Base-by-base conservation (phyloP, 2,888 invertebrate species). In the Lomographa bimaculata region DNA sequence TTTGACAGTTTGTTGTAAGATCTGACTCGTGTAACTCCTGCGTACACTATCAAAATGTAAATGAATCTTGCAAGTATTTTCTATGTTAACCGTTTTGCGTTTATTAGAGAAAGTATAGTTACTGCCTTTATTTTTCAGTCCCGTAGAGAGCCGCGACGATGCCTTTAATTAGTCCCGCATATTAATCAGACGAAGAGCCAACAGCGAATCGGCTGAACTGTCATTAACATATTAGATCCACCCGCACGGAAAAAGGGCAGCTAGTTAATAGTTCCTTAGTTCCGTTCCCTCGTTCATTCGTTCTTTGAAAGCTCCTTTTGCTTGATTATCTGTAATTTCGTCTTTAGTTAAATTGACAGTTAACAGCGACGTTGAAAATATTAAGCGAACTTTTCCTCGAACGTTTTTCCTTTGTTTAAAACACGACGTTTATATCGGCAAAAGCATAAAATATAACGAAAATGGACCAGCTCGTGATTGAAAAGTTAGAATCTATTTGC, bases 141-240 rank as follows among this genome's bases (percentile, higher is more conserved):
- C n/a, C n/a, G n/a, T n/a, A n/a, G 30, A 42, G 46, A 35, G 45
- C 43, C 50, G 45, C 46, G 29, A 46, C 53, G 45, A 55, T 54
- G 55, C 63, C 61, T 60, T 66, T 72, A 71, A 72, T 73, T 70
- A 73, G 65, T 49, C 64, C 54, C 54, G 69, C 64, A 69, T 71
- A 73, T 73, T 74, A 70, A 72, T 71, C 64, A 64, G 44, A 46
- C 46, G 56, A 60, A 57, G 52, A 56, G 54, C 55, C 55, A 52
- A 56, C 57, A 58, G 64, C 61, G 63, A 69, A 71, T 43, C 46
- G 50, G 46, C 52, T 54, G 45, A 62, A 64, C 62, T 59, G 14
- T 4, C 53, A 71, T 70, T 71, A 68, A 62, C 68, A 68, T 70
- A 69, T 64, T 68, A 64, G 54, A 64, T 59, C 56, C 57, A 52